These are phyloP conservation scores for Catocala nupta DNA, from an alignment of 2,888 invertebrate species.

Conservation along the genomic window DNA sequence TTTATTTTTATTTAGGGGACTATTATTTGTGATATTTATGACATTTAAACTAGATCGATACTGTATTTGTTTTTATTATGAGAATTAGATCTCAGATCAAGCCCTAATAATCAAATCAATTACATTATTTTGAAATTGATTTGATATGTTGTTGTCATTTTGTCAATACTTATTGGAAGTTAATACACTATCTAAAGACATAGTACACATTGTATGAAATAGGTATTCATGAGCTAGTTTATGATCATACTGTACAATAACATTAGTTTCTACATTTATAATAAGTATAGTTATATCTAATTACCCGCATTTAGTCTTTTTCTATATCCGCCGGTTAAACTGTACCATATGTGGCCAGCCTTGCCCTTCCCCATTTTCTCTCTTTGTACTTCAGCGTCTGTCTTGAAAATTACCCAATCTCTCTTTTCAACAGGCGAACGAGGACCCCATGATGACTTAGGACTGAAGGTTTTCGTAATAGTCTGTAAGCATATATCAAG, in stretches of 20 bases:
- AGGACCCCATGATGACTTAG: slow-evolving; percentile 89
- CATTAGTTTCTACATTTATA: no score
- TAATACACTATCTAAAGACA: no score
- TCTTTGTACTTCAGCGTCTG: slow-evolving; percentile 69
- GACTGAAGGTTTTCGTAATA: slow-evolving; percentile 70
- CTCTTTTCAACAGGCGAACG: slow-evolving; percentile 76
- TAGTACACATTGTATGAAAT: no score
- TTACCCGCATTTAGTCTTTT: slow-evolving; percentile 22
- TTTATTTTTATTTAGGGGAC: no score
- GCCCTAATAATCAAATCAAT: no score
- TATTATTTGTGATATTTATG: no score
- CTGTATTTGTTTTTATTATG: no score
- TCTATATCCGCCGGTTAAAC: slow-evolving; percentile 60
- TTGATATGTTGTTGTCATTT: no score
- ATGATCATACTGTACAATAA: background rate
- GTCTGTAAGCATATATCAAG: slow-evolving; percentile 69
- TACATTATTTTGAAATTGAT: no score
- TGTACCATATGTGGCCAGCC: slow-evolving; percentile 62
- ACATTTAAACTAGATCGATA: no score
- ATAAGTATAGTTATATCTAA: background rate
- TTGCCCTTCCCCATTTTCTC: slow-evolving; percentile 50
- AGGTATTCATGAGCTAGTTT: background rate
- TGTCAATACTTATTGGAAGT: no score
- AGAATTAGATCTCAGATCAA: no score
- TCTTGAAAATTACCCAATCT: slow-evolving; percentile 88